Evolutionary conservation across 2,888 invertebrate genomes (phyloP).

Genomic region (Nebria salina): DNA sequence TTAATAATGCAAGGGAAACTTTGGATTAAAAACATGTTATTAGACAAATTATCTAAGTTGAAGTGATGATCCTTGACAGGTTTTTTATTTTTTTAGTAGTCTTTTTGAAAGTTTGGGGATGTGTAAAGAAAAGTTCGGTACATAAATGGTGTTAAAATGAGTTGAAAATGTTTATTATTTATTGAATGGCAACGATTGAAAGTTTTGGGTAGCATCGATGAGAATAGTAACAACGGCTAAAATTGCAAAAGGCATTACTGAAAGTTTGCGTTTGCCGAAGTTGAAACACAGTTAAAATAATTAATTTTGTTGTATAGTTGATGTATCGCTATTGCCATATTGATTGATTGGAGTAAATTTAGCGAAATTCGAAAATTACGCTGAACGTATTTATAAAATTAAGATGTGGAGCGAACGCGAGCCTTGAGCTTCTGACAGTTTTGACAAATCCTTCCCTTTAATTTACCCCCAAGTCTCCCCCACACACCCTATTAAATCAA

Average conservation of each 20-base stretch:
- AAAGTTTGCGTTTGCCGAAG: neutral
- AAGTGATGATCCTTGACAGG: neutral
- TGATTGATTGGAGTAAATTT: slow-evolving; percentile 34
- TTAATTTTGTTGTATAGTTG: neutral
- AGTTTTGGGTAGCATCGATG: neutral
- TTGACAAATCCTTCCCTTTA: slow-evolving; percentile 39
- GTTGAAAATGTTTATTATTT: neutral
- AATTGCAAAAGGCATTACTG: neutral
- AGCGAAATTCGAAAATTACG: slow-evolving; percentile 23
- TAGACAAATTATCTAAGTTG: neutral
- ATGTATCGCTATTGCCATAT: slow-evolving; percentile 16
- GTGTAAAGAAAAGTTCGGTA: neutral
- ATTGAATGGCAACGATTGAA: neutral
- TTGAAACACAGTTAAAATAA: slow-evolving; percentile 1
- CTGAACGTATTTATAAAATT: slow-evolving; percentile 42
- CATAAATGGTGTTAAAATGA: neutral
- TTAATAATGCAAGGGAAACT: neutral
- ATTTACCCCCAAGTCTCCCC: slow-evolving; percentile 9
- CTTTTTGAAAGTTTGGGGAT: neutral
- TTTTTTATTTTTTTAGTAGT: neutral
- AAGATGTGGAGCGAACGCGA: slow-evolving; percentile 36
- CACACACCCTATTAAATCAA: slow-evolving; percentile 42
- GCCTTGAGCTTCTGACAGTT: slow-evolving; percentile 38
- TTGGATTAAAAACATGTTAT: neutral
- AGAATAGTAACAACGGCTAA: neutral